These are phyloP conservation scores for Thamnaconus septentrionalis DNA, from an alignment of 2,113 vertebrate species.

Conservation along the genomic window DNA sequence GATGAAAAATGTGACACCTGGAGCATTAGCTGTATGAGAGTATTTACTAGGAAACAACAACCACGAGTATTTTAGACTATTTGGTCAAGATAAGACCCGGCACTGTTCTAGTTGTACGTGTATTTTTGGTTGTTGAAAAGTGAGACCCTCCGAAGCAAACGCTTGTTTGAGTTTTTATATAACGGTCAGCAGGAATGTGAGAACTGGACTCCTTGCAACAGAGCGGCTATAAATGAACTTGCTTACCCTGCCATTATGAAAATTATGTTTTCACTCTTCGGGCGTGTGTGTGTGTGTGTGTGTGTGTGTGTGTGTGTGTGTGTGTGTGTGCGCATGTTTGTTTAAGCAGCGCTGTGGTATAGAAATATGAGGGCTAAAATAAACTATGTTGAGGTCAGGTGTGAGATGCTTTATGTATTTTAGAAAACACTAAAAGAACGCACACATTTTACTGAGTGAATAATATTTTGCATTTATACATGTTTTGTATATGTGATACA, in stretches of 20 bases:
- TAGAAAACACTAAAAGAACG: not conserved
- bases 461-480: not conserved
- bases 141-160: conserved; percentile 48
- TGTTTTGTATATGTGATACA: no score
- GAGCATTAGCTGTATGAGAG: conserved; percentile 18
- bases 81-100: conserved; percentile 39
- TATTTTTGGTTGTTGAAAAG: conserved; percentile 54
- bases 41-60: conserved; percentile 28
- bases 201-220: conserved; percentile 55
- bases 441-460: not conserved
- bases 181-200: conserved; percentile 52
- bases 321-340: conserved; percentile 13
- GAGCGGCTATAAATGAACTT: conserved; percentile 62
- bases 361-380: conserved; percentile 16
- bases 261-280: conserved; percentile 62
- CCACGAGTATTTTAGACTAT: conserved; percentile 38
- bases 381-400: conserved; percentile 34
- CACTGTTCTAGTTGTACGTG: not conserved
- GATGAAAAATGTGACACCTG: conserved; percentile 2
- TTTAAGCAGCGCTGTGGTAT: conserved; percentile 18
- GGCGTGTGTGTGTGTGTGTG: conserved; percentile 20
- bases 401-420: conserved; percentile 13
- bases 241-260: conserved; percentile 69
- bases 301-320: conserved; percentile 13
- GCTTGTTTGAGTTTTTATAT: conserved; percentile 48